These are phyloP conservation scores for Acipenser ruthenus DNA, from an alignment of 2,797 vertebrate genomes.

Conservation along the genomic window DNA sequence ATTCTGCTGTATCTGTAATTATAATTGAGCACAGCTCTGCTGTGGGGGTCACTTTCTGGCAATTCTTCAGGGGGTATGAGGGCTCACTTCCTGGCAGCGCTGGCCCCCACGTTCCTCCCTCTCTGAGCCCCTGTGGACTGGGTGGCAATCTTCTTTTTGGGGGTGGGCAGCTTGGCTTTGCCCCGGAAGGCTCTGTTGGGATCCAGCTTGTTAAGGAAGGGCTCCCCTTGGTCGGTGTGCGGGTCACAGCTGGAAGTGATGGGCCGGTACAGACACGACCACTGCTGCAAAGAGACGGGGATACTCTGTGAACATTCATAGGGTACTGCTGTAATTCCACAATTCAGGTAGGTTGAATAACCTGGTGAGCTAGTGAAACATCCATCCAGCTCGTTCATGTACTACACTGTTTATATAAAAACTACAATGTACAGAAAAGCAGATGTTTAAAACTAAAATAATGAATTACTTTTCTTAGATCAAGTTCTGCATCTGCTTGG, in stretches of 20 bases:
- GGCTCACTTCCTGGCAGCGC: slow-evolving; percentile 12
- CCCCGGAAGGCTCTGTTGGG: slow-evolving; percentile 79
- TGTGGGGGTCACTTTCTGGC: not conserved
- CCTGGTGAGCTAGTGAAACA: no score
- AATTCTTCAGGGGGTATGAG: slow-evolving; percentile 1
- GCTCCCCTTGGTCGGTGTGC: slow-evolving; percentile 60
- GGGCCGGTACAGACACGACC: slow-evolving; percentile 91
- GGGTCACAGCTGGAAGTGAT: slow-evolving; percentile 64
- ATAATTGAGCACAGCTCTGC: no score
- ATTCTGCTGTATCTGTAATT: no score
- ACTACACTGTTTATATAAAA: no score
- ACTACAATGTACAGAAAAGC: no score
- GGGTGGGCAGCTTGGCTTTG: slow-evolving; percentile 70
- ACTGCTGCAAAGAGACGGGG: slow-evolving; percentile 66
- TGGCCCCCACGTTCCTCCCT: slow-evolving; percentile 33
- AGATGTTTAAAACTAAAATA: no score
- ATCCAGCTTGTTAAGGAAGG: slow-evolving; percentile 81
- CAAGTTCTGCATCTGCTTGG: no score
- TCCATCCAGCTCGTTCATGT: no score
- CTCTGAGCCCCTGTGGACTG: slow-evolving; percentile 41
- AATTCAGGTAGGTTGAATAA: not conserved
- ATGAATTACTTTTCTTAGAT: no score
- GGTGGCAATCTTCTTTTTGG: slow-evolving; percentile 71
- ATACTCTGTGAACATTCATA: no score
- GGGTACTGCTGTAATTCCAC: no score